phyloP scores from a whole-genome alignment of 1,140 invertebrate species.

The Drosophila punjabiensis region DNA sequence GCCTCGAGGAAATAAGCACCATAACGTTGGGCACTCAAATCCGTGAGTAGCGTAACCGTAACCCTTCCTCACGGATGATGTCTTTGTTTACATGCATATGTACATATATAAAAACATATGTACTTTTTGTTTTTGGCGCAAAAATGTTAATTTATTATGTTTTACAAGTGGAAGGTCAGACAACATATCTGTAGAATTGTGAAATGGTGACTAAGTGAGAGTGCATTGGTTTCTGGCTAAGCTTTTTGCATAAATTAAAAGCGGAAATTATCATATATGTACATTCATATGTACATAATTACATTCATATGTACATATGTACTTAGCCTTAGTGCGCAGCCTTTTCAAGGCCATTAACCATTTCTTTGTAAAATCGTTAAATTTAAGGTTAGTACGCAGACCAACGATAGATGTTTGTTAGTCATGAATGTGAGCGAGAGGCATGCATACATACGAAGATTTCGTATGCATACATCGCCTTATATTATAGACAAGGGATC shows the following conservation, averaged over 20 bases:
- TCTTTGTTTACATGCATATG: neutral
- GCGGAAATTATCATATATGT: neutral
- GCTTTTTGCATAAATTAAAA: neutral
- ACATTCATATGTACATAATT: neutral
- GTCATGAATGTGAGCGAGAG: constrained; percentile 8
- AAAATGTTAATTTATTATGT: neutral
- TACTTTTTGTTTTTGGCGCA: neutral
- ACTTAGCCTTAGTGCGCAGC: neutral
- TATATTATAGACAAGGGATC: neutral
- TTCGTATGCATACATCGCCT: neutral
- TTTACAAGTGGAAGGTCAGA: neutral
- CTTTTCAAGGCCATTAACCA: constrained; percentile 2
- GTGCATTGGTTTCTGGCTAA: neutral
- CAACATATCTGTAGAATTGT: neutral
- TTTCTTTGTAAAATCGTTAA: constrained; percentile 10
- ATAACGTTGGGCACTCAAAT: constrained; percentile 58
- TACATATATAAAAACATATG: neutral
- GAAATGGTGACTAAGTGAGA: neutral
- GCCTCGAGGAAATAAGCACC: constrained; percentile 66
- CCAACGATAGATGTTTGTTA: too few relatives aligned
- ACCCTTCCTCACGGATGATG: neutral
- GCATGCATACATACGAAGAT: neutral
- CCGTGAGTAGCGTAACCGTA: constrained; percentile 32
- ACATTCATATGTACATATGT: neutral
- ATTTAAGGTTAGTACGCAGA: neutral